Conservation (phyloP, 2,888 invertebrate genomes). For the Acholoe squamosa region DNA sequence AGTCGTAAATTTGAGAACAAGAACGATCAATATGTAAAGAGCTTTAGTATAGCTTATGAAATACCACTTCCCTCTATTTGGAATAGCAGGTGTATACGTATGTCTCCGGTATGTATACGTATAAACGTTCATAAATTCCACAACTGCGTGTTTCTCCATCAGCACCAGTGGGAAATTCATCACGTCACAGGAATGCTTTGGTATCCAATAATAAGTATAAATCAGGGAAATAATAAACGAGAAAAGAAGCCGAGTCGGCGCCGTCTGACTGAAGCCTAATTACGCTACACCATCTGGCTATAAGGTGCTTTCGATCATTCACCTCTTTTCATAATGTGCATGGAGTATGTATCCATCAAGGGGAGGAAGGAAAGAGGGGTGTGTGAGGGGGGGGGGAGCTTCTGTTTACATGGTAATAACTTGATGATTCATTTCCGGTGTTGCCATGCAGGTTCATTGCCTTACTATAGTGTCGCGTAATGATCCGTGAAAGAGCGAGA, state of each 20-base stretch:
- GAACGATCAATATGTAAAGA: too few species aligned
- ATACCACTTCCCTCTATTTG: too few species aligned
- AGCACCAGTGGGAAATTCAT: too few species aligned
- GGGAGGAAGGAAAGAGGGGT: not conserved
- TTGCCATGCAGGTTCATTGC: not conserved
- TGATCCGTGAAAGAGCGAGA: slow-evolving; percentile 19
- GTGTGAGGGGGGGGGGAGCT: too few species aligned
- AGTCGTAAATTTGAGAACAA: too few species aligned
- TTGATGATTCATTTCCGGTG: slow-evolving; percentile 18
- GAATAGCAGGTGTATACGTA: too few species aligned
- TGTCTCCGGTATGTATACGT: too few species aligned
- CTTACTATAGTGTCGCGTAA: not conserved
- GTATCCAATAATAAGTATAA: not conserved
- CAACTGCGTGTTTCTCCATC: too few species aligned
- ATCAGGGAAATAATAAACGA: not conserved
- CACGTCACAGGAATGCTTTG: not conserved
- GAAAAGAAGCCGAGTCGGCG: not conserved
- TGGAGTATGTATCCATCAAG: not conserved
- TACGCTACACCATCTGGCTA: not conserved
- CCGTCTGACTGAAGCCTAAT: not conserved
- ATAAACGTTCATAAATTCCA: too few species aligned
- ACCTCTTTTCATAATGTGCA: not conserved
- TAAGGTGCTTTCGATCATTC: not conserved
- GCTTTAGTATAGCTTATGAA: too few species aligned
- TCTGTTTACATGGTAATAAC: slow-evolving; percentile 34